phyloP scores from a whole-genome alignment of 2,113 vertebrate species.

The Circaetus gallicus region DNA sequence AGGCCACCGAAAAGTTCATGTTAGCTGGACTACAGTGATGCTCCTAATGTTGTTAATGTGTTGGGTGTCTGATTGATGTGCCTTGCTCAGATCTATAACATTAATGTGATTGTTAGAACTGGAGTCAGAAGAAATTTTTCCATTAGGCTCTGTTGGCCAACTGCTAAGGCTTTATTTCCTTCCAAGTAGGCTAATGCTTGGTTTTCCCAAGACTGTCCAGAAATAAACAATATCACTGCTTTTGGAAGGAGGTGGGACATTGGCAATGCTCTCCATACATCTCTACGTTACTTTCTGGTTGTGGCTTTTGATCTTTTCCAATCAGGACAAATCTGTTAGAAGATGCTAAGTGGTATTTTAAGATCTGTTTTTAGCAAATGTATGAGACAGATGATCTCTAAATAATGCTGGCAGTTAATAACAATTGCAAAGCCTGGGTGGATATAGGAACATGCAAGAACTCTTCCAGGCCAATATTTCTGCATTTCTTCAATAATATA shows the following conservation, averaged over 20 bases:
- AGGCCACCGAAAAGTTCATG: neutral
- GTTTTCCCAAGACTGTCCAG: neutral
- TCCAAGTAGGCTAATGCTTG: neutral
- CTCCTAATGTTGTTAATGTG: neutral
- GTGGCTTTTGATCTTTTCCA: neutral
- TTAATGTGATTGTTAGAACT: neutral
- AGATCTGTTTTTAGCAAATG: neutral
- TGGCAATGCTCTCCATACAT: neutral
- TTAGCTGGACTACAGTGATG: neutral
- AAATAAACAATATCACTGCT: neutral
- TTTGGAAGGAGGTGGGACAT: neutral
- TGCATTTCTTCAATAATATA: neutral
- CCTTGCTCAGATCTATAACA: neutral
- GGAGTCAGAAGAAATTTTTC: neutral
- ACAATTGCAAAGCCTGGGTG: neutral
- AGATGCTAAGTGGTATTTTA: neutral
- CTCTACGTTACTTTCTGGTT: neutral
- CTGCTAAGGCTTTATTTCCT: neutral
- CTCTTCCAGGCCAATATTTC: neutral
- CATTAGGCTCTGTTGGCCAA: neutral
- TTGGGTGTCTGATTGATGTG: neutral
- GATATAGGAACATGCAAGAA: neutral
- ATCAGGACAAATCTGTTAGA: neutral
- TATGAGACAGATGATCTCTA: neutral
- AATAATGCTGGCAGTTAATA: neutral